phyloP scores from a whole-genome alignment of 2,113 vertebrate species.

The Notiomystis cincta region DNA sequence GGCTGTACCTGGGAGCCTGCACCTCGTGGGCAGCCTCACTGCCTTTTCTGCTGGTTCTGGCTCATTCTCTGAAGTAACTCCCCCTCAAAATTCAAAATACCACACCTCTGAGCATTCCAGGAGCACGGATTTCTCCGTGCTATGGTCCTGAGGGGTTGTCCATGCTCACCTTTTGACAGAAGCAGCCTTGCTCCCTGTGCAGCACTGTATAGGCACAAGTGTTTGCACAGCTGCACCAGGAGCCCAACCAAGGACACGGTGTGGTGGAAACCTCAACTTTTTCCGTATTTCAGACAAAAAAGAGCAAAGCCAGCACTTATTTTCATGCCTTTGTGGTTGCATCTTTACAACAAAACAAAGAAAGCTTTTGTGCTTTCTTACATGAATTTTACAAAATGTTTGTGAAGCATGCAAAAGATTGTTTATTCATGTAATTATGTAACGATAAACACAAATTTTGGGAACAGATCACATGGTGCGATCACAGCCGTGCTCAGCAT shows the following conservation, averaged over 20 bases:
- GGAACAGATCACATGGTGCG: neutral
- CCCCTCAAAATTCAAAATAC: accelerated
- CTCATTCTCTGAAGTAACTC: neutral
- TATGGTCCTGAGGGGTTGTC: neutral
- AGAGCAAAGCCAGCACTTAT: neutral
- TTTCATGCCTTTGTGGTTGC: neutral
- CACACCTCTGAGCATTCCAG: neutral
- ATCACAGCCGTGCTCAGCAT: neutral
- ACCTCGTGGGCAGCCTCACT: accelerated
- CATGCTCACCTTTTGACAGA: neutral
- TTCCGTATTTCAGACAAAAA: neutral
- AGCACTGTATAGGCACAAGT: neutral
- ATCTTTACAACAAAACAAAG: neutral
- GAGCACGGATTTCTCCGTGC: neutral
- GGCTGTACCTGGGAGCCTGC: neutral
- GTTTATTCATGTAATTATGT: neutral
- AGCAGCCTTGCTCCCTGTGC: neutral
- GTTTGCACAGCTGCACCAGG: neutral
- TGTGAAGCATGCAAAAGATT: neutral
- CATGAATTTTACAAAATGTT: neutral
- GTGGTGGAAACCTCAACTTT: neutral
- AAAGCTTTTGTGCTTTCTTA: neutral
- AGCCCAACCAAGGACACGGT: accelerated
- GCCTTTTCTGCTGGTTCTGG: neutral
- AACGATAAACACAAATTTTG: neutral